Conservation (phyloP, 1,140 invertebrate species). For the Zaprionus capensis region DNA sequence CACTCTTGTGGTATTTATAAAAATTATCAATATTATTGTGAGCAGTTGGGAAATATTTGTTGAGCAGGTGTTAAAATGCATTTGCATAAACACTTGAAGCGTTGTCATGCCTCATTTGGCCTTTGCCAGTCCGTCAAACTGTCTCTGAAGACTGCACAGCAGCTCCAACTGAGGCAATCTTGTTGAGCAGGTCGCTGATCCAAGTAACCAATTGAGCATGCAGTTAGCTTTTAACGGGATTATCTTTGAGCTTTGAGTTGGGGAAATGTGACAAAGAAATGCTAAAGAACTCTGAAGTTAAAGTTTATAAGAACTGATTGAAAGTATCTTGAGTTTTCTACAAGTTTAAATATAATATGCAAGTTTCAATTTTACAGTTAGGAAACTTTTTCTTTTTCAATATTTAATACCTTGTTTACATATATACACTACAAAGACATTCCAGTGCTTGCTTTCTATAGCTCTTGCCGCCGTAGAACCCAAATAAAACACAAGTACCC, state of each 20-base stretch:
- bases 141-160: background rate
- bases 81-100: slow-evolving; percentile 83
- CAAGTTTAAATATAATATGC: background rate
- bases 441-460: background rate
- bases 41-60: slow-evolving; percentile 80
- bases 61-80: slow-evolving; percentile 82
- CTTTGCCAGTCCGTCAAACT: slow-evolving; percentile 7
- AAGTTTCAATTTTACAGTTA: background rate
- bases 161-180: background rate
- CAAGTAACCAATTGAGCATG: background rate
- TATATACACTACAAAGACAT: background rate
- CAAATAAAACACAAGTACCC: slow-evolving; percentile 7
- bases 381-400: background rate
- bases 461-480: background rate
- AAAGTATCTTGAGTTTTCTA: background rate
- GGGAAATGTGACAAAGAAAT: background rate
- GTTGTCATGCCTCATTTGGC: slow-evolving; percentile 70
- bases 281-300: background rate
- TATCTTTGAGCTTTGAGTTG: background rate
- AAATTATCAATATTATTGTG: slow-evolving; percentile 79
- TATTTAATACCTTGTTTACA: slow-evolving; percentile 1
- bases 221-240: background rate
- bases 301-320: background rate
- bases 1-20: slow-evolving; percentile 61
- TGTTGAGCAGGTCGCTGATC: slow-evolving; percentile 34